Conservation (phyloP, 2,113 vertebrate genomes). For the Larimichthys polyactis region DNA sequence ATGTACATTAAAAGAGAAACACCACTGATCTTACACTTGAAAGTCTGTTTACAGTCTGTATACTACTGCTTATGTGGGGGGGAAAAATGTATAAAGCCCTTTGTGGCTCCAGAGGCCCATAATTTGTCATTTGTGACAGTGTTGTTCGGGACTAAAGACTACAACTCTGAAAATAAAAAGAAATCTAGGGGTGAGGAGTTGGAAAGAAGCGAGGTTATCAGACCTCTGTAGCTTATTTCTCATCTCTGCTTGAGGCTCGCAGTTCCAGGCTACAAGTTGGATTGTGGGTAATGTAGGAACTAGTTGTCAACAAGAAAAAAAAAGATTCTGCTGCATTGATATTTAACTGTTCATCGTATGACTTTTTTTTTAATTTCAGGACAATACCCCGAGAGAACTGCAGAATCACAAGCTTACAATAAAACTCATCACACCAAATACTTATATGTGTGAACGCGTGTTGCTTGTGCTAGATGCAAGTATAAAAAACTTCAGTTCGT, state of each 20-base stretch:
- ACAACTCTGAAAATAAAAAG: not conserved
- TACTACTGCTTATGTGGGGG: not conserved
- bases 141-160: not conserved
- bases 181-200: not conserved
- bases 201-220: not conserved
- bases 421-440: not conserved
- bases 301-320: not conserved
- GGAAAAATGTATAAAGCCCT: not conserved
- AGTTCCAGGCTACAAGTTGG: not conserved
- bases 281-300: not conserved
- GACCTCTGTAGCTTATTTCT: not conserved
- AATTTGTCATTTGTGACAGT: not conserved
- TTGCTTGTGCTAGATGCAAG: not conserved
- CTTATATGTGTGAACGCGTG: not conserved
- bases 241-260: too few species aligned
- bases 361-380: not conserved
- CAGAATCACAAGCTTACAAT: not conserved
- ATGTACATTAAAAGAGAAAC: too few species aligned
- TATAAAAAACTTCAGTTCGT: not conserved
- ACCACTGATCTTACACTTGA: not conserved
- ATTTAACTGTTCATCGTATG: too few species aligned
- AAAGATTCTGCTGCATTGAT: not conserved
- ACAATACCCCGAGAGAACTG: not conserved
- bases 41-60: not conserved
- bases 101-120: not conserved